Conservation (phyloP, 2,797 vertebrate genomes). For the Pempheris klunzingeri region DNA sequence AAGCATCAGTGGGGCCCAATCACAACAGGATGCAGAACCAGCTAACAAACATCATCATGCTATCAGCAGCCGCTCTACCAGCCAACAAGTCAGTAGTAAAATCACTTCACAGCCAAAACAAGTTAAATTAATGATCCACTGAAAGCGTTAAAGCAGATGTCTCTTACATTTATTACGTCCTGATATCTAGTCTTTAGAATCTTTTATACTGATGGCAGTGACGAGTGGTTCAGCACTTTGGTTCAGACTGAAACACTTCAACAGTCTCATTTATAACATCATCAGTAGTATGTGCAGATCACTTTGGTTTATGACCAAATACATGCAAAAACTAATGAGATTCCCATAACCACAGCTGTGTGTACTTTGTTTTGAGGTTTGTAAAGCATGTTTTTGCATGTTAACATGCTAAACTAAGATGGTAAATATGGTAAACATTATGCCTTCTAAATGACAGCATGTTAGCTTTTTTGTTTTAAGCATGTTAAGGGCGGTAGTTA, state of each 20-base stretch:
- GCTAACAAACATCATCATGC: background rate
- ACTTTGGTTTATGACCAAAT: too few relatives aligned
- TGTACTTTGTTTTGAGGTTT: too few relatives aligned
- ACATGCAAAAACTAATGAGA: too few relatives aligned
- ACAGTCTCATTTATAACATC: background rate
- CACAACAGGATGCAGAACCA: background rate
- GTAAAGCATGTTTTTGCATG: background rate
- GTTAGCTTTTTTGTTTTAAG: background rate
- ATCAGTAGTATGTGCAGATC: too few relatives aligned
- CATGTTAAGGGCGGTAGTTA: too few relatives aligned
- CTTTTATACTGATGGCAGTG: background rate
- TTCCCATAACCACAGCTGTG: too few relatives aligned
- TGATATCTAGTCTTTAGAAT: too few relatives aligned
- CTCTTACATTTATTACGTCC: too few relatives aligned
- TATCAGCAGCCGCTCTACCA: conserved; percentile 5
- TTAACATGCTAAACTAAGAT: background rate
- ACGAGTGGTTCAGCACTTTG: background rate
- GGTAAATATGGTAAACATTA: background rate
- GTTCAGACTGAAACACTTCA: background rate
- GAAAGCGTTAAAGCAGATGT: background rate
- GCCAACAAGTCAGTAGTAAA: background rate
- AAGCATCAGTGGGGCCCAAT: conserved; percentile 6
- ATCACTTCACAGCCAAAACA: background rate
- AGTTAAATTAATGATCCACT: background rate
- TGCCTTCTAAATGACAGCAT: background rate